Evolutionary conservation across 2,888 invertebrate species (phyloP).

Genomic region (Nomada hirtipes): DNA sequence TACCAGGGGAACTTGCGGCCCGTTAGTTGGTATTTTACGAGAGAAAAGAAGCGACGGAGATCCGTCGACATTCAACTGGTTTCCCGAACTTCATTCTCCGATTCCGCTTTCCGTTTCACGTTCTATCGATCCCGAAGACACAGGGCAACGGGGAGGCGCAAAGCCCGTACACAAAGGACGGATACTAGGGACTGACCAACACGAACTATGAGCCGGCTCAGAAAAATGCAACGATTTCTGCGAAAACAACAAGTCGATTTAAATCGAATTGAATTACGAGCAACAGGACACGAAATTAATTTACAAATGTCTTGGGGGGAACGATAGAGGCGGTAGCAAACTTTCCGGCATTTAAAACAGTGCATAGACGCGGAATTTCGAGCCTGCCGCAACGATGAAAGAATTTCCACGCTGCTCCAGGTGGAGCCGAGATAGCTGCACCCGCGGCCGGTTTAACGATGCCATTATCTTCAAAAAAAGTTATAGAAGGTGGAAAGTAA

Average conservation of each 20-base stretch:
- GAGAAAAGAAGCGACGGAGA: conserved; percentile 14
- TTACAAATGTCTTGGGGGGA: too few relatives aligned
- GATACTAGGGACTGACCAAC: neutral
- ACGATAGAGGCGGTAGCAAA: too few relatives aligned
- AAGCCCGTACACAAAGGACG: conserved; percentile 3
- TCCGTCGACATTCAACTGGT: conserved; percentile 68
- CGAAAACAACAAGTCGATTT: too few relatives aligned
- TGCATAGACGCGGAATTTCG: neutral
- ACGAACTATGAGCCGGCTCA: neutral
- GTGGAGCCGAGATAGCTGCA: neutral
- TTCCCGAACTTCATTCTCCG: conserved; percentile 63
- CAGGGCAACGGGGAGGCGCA: conserved; percentile 21
- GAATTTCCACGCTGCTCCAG: neutral
- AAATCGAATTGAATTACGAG: too few relatives aligned
- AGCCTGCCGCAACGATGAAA: neutral
- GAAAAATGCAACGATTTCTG: too few relatives aligned
- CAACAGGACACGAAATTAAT: too few relatives aligned
- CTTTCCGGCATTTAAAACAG: too few relatives aligned
- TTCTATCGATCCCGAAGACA: conserved; percentile 56
- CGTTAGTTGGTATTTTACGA: too few relatives aligned
- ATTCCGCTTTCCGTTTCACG: conserved; percentile 58
- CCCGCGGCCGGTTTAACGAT: conserved; percentile 18
- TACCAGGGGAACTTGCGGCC: too few relatives aligned
- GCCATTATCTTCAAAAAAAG: conserved; percentile 35
- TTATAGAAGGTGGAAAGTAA: conserved; percentile 37